phyloP scores from a whole-genome alignment of 2,797 vertebrate species.

The Labeo calbasu region DNA sequence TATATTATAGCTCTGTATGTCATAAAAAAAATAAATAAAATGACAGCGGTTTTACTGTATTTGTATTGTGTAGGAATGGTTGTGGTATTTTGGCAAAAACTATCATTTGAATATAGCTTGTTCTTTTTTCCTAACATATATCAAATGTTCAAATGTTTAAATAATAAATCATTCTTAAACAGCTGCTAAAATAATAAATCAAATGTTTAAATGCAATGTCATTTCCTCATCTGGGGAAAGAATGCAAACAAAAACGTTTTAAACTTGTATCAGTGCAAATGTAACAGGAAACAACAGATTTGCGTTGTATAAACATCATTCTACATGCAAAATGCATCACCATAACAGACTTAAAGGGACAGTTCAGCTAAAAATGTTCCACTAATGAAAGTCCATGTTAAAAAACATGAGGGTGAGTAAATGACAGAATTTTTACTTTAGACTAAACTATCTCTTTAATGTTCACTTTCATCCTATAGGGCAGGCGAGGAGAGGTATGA shows the following conservation, averaged over 20 bases:
- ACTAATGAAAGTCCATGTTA: background rate
- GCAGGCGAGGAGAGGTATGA: constrained; percentile 60
- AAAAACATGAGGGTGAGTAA: too few species aligned
- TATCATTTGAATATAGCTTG: too few species aligned
- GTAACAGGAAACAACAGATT: background rate
- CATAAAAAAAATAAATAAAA: too few species aligned
- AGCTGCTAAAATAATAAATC: background rate
- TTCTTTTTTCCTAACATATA: background rate
- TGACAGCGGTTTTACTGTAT: too few species aligned
- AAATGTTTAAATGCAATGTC: background rate
- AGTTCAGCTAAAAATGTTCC: constrained; percentile 6
- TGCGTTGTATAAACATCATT: constrained; percentile 10
- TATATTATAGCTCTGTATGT: too few species aligned
- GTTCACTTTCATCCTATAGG: constrained; percentile 61
- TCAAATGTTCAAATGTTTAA: background rate
- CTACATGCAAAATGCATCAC: background rate
- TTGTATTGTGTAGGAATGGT: too few species aligned
- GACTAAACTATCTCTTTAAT: background rate
- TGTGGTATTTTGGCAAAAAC: too few species aligned
- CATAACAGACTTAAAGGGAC: background rate
- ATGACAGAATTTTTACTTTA: background rate
- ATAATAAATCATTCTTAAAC: background rate
- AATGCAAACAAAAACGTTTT: background rate
- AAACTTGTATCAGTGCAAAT: background rate
- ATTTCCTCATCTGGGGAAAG: background rate